phyloP scores from a whole-genome alignment of 92 coral and sea anemone genomes.

The Palythoa grandiflora region DNA sequence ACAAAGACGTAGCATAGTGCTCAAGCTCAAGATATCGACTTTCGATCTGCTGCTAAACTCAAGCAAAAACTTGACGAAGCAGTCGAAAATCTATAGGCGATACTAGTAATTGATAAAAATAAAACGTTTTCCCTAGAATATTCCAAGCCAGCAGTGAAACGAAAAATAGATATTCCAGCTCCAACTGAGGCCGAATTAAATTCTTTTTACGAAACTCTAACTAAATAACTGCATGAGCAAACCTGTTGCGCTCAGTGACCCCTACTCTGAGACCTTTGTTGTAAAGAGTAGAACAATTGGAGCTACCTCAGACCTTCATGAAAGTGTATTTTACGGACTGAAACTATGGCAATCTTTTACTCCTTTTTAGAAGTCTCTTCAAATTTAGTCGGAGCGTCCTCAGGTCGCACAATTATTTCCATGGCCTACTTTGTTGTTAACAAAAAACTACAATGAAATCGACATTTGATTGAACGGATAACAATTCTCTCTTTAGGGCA shows the following conservation, averaged over 20 bases:
- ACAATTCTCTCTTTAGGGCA: no score
- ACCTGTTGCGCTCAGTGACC: constrained; percentile 61
- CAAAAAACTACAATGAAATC: no score
- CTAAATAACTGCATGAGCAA: constrained; percentile 66
- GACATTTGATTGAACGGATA: no score
- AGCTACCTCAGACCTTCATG: constrained; percentile 63
- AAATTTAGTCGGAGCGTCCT: no score
- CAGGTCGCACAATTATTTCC: no score
- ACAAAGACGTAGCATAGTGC: neutral
- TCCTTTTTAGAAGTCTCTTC: no score
- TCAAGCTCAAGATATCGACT: no score
- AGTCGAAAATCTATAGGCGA: constrained; percentile 50
- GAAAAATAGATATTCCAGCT: constrained; percentile 1
- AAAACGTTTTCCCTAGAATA: neutral
- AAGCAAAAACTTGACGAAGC: constrained; percentile 57
- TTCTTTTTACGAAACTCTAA: constrained; percentile 48
- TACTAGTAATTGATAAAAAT: neutral
- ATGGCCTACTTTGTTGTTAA: no score
- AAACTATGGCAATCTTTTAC: no score
- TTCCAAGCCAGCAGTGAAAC: constrained; percentile 3
- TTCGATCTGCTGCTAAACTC: constrained; percentile 29
- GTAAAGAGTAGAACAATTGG: constrained; percentile 61
- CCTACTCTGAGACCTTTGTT: constrained; percentile 69
- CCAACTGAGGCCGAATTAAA: constrained; percentile 28
- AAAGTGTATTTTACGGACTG: neutral